Percentiles rank a stretch among this genome's conserved stretches.
These are phyloP conservation scores for Drosophila peninsularis DNA, from an alignment of 2,888 invertebrate genomes.

Conservation along the genomic window DNA sequence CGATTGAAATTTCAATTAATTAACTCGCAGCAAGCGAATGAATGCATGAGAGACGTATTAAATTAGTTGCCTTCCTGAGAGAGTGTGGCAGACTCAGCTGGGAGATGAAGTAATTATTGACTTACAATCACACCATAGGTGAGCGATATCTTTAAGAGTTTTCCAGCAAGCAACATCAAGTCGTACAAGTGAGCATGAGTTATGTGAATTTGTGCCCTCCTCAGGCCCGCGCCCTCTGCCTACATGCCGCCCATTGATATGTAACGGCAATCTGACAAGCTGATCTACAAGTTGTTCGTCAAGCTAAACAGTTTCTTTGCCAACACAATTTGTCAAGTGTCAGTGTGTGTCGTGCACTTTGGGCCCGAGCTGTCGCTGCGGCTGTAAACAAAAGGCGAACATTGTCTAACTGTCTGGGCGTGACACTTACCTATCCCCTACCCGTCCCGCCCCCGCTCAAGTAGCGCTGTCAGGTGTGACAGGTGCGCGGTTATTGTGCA, in stretches of 20 bases:
- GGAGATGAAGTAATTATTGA: not conserved
- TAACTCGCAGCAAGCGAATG: conserved; percentile 38
- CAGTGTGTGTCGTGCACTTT: conserved; percentile 67
- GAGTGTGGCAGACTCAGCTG: too few species aligned
- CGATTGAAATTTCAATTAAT: conserved; percentile 72
- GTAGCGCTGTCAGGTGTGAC: conserved; percentile 68
- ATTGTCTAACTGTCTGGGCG: conserved; percentile 26
- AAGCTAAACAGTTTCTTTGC: conserved; percentile 60
- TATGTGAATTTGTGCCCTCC: too few species aligned
- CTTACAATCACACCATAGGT: too few species aligned
- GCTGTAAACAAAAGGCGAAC: conserved; percentile 61
- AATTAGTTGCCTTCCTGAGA: conserved; percentile 35
- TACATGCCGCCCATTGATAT: conserved; percentile 8
- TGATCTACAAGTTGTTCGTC: conserved; percentile 59
- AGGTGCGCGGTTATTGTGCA: conserved; percentile 52
- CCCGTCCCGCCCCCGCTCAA: conserved; percentile 36
- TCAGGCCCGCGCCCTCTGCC: too few species aligned
- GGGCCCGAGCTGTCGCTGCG: conserved; percentile 60
- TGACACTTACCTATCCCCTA: conserved; percentile 1
- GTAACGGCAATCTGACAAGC: conserved; percentile 36
- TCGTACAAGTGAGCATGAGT: too few species aligned
- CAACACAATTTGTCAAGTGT: conserved; percentile 81
- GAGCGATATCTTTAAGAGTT: too few species aligned
- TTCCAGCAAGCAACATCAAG: too few species aligned
- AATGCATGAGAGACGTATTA: conserved; percentile 22